These are phyloP conservation scores for Drosophila nikananu DNA, from an alignment of 1,140 invertebrate genomes.

Conservation along the genomic window DNA sequence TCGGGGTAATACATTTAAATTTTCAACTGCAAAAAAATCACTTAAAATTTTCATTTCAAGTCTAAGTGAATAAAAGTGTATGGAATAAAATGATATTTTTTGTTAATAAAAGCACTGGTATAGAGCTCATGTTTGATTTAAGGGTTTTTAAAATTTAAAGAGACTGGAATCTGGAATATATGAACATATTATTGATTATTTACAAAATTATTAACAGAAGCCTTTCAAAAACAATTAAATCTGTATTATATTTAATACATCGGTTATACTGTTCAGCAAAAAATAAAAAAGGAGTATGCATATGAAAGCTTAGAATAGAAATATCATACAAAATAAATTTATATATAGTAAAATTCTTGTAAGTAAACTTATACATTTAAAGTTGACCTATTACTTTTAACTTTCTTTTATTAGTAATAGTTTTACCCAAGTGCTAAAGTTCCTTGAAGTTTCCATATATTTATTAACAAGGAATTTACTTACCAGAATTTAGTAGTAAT, in stretches of 20 bases:
- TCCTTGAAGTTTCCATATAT: neutral
- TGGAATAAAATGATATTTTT: neutral
- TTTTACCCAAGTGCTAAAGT: too few species aligned
- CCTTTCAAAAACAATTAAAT: neutral
- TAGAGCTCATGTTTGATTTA: neutral
- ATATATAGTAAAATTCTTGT: neutral
- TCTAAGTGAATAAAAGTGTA: neutral
- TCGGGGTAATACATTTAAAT: neutral
- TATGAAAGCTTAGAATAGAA: too few species aligned
- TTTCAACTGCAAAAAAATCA: neutral
- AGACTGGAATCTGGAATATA: too few species aligned
- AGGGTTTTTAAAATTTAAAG: neutral
- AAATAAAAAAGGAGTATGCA: too few species aligned
- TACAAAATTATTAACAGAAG: too few species aligned
- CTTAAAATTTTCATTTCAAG: constrained; percentile 3
- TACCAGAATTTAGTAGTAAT: neutral
- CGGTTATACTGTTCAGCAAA: neutral
- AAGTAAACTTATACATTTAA: too few species aligned
- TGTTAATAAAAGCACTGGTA: neutral
- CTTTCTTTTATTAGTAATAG: too few species aligned
- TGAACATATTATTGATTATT: too few species aligned
- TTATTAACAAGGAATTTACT: neutral
- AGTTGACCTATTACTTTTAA: too few species aligned
- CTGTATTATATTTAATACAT: neutral
- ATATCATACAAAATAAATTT: neutral